Base-by-base conservation (phyloP, 2,797 vertebrate genomes). In the Gobio occitaniae region DNA sequence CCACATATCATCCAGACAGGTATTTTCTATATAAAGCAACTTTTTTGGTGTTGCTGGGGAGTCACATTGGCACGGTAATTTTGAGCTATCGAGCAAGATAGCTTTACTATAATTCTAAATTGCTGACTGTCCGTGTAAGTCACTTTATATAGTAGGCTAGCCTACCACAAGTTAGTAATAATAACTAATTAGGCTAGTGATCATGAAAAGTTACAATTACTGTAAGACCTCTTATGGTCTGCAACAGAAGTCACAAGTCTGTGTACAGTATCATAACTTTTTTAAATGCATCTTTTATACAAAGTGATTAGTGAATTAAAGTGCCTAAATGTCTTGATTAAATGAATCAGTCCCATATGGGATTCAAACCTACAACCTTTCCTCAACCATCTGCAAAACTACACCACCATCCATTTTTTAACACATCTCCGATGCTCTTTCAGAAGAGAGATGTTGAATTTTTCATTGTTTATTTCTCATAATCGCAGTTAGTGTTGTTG, bases 391-490 rank as follows among this genome's bases (percentile, higher is more conserved):
- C 8, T 0, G 13, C 19, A 21, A 29, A 69, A 21, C 21, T 25
- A 54, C 65, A 25, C 48, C 48, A 38, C 9, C 9, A 72, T 63
- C 6, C 17, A 36, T 48, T 70, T 44, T 41, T 66, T 3, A 79
- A 66, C 77, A 71, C 17, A 50, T 52, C 29, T 68, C 48, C 25
- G 21, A 21, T 36, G n/a, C 21, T 81, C 1, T 3, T 25, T 56
- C 36, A 54, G 38, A 80, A 38, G 47, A 50, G 17, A 52, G 63
- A 17, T 80, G 74, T 38, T 38, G 32, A 69, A 38, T 68, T 52
- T 68, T 69, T 66, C 65, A 68, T 41, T 36, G 41, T 38, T 41
- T 13, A 75, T 52, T 56, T 82, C 41, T 82, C 32, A 38, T 83
- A 63, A 65, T 83, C 65, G 29, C 29, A 50, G 56, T 52, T 36